Conservation (phyloP, 2,888 invertebrate genomes). For the Dicycla oo region DNA sequence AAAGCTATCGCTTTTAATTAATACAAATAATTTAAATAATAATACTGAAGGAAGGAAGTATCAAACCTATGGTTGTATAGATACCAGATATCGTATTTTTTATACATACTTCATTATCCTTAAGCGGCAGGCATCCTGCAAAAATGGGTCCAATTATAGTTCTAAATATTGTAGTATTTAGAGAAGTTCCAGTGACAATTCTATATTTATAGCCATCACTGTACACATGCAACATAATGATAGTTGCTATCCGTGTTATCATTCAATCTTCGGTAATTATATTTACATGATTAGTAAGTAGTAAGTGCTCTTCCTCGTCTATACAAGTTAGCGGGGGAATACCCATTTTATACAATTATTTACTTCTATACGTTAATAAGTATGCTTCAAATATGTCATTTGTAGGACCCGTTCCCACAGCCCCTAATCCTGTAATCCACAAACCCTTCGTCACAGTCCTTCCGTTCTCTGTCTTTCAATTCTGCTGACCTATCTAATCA, state of each 20-base stretch:
- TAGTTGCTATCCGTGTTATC: slow-evolving; percentile 21
- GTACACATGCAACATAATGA: not conserved
- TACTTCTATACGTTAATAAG: not conserved
- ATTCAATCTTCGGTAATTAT: not conserved
- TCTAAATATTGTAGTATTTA: not conserved
- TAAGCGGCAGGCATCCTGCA: not conserved
- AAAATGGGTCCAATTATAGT: too few relatives aligned
- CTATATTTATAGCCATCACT: not conserved
- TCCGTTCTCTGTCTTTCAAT: slow-evolving; percentile 42
- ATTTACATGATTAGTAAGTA: not conserved
- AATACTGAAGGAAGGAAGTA: slow-evolving; percentile 27
- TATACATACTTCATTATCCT: slow-evolving; percentile 13
- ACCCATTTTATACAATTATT: not conserved
- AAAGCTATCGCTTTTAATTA: slow-evolving; percentile 3
- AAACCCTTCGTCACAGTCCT: slow-evolving; percentile 41
- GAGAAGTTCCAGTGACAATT: not conserved
- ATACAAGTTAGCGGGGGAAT: slow-evolving; percentile 16
- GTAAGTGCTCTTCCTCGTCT: not conserved
- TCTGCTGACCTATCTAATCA: slow-evolving; percentile 57
- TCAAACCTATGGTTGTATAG: not conserved
- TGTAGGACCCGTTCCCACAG: slow-evolving; percentile 27
- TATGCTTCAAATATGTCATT: slow-evolving; percentile 26
- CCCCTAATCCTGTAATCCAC: slow-evolving; percentile 11
- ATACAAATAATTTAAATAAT: not conserved
- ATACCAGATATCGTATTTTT: slow-evolving; percentile 5